Conservation (phyloP, 2,113 vertebrate genomes). For the Dasypus novemcinctus region DNA sequence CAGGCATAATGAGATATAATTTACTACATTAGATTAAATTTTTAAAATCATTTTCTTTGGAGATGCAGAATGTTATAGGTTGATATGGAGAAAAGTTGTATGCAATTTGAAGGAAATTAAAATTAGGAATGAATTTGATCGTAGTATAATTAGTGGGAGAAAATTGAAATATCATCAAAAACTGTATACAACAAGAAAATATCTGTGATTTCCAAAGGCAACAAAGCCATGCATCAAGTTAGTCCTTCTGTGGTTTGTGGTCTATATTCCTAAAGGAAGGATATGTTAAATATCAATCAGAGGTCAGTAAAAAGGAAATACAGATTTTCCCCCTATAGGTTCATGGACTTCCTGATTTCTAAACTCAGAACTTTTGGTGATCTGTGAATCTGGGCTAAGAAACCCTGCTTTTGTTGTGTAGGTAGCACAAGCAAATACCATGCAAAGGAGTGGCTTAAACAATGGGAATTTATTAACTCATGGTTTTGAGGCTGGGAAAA, state of each 20-base stretch:
- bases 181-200: neutral
- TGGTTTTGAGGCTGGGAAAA: too few species aligned
- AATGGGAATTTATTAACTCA: too few species aligned
- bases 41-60: neutral
- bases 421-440: too few species aligned
- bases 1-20: too few species aligned
- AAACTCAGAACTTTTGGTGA: neutral
- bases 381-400: neutral
- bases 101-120: neutral
- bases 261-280: neutral
- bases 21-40: too few species aligned
- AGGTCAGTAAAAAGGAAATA: neutral
- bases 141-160: neutral
- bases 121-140: neutral
- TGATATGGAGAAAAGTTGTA: too few species aligned
- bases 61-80: neutral
- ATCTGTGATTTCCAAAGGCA: neutral
- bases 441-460: too few species aligned
- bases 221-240: neutral
- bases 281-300: too few species aligned
- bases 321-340: neutral
- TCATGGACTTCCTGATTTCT: neutral
- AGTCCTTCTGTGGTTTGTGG: neutral
- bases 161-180: neutral
- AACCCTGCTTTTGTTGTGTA: too few species aligned